Base-by-base conservation (phyloP, 1,140 invertebrate genomes). In the Theocolax elegans region DNA sequence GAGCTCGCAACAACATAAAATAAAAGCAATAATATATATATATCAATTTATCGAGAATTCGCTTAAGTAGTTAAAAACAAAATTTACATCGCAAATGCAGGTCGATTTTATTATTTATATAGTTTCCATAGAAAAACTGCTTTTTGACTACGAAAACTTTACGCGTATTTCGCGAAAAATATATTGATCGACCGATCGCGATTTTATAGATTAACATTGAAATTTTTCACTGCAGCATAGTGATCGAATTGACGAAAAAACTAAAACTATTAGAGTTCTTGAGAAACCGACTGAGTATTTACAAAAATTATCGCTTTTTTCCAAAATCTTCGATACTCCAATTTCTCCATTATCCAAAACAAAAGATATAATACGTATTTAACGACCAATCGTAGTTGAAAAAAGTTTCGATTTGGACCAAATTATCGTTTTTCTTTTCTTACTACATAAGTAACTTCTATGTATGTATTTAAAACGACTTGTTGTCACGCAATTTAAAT, bases 331-430 rank as follows among this genome's bases (percentile, higher is more conserved):
- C 21, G 54, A 62, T 62, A 46, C 40, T 63, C 48, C 23, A 46
- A 65, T 64, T 56, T 58, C 10, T 46, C 58, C 27, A 54, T 56
- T 56, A 54, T 35, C 35, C 59, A 9, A 35, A 35, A 35, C 63
- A 63, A 6, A 17, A 54, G 62, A 13, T 29, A 56, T 44, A 25
- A 48, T 42, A 69, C 35, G 15, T 56, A 38, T 65, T 35, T 56
- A 42, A 54, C 19, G 60, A 70, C 59, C 53, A 71, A 71, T 48
- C 23, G 51, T 64, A 71, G 42, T 59, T 58, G 15, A 58, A 62
- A 70, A 42, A n/a, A 60, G 19, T 62, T 10, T 9, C 2, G 31
- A 65, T 58, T 71, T 65, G 53, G 51, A 71, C 42, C 53, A 71
- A 71, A 64, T 49, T 58, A 59, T 3, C 46, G 27, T 65, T 65